phyloP scores from a whole-genome alignment of 2,113 vertebrate species.

The Ceuthmochares aereus region DNA sequence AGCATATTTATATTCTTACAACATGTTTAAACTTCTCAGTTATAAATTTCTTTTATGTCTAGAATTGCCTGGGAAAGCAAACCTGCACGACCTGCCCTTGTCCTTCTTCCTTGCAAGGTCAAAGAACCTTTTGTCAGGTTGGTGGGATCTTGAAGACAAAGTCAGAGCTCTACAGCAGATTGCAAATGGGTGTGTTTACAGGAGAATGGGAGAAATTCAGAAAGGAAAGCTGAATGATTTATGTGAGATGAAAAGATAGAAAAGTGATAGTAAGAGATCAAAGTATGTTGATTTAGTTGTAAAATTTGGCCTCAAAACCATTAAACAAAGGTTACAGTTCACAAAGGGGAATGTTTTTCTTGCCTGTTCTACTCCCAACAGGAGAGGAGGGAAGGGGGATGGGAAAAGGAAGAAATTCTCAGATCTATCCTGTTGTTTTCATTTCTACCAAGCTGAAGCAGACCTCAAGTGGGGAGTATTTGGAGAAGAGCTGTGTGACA shows the following conservation, averaged over 20 bases:
- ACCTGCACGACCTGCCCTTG: constrained; percentile 8
- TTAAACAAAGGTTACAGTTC: constrained; percentile 9
- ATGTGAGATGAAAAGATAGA: not conserved
- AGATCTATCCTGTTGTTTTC: not conserved
- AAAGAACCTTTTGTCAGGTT: not conserved
- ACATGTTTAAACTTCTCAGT: constrained; percentile 22
- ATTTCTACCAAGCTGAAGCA: not conserved
- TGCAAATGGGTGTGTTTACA: not conserved
- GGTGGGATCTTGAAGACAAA: not conserved
- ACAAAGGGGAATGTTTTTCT: not conserved
- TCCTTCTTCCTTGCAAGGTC: not conserved
- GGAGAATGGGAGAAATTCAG: not conserved
- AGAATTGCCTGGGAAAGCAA: constrained; percentile 24
- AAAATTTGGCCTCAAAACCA: not conserved
- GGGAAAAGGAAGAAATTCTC: not conserved
- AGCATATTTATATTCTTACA: constrained; percentile 6
- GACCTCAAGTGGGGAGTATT: not conserved
- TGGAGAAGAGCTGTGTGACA: not conserved
- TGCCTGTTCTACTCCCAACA: not conserved
- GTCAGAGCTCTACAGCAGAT: not conserved
- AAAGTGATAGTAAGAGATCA: constrained; percentile 17
- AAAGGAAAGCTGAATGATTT: not conserved
- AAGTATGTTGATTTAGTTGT: constrained; percentile 45
- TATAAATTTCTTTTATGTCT: constrained; percentile 1
- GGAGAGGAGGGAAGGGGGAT: not conserved